Base-by-base conservation (phyloP, 2,113 vertebrate species). In the Cichladusa arquata region DNA sequence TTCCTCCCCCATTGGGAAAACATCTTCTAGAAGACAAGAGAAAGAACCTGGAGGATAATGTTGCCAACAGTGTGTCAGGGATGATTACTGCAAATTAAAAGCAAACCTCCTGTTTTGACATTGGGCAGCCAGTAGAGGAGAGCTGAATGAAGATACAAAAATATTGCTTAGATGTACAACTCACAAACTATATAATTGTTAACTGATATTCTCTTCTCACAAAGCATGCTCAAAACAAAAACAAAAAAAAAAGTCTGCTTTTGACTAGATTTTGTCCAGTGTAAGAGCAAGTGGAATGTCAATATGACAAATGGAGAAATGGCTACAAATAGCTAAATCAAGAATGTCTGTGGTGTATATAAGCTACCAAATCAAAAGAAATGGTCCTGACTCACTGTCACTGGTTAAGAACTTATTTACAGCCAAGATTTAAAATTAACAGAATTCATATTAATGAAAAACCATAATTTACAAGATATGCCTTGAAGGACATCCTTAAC, bases 71-170 rank as follows among this genome's bases (percentile, higher is more conserved):
- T 24, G 51, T 70, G 90, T 96, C 73, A 92, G 48, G 82, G 64
- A n/a, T 90, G 58, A 88, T 79, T 94, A 93, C 47, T 93, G 54
- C 64, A 82, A 91, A 93, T 61, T 20, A 93, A 88, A 88, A 94
- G 31, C 60, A 14, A 92, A 92, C 56, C 74, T 88, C 61, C 48
- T 82, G 69, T 95, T 92, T 85, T 92, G 88, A 85, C 88, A 95
- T 69, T 74, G 74, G 94, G 67, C 92, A 62, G 76, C 62, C 92
- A 70, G 66, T n/a, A 54, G 38, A 90, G 86, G 76, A 84, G 53
- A 93, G 17, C 6, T 29, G 36, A 86, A 95, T 80, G 66, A 62
- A 90, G 36, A 3, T 24, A 45, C 18, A n/a, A 70, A 83, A 79
- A 86, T 96, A 51, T 23, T 28, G 19, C 15, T 71, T 64, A 25